Percentiles rank a stretch among this genome's conserved stretches.
Conservation (phyloP, 2,113 vertebrate species). For the Todiramphus saurophagus region DNA sequence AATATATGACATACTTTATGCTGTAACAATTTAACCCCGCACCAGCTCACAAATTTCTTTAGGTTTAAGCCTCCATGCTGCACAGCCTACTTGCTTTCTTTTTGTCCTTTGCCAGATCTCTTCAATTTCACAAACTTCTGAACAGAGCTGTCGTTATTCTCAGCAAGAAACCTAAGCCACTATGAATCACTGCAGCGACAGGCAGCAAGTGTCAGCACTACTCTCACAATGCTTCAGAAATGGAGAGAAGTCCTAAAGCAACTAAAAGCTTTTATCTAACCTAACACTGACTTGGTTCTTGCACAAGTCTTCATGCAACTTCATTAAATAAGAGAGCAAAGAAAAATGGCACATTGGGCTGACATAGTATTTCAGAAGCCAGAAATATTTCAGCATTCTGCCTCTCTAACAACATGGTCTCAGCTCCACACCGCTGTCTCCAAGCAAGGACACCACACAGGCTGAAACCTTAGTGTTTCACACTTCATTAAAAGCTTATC, state of each 20-base stretch:
- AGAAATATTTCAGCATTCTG: background rate
- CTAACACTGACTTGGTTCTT: background rate
- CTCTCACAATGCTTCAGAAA: constrained; percentile 13
- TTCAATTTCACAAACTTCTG: constrained; percentile 42
- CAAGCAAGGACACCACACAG: background rate
- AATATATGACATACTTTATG: background rate
- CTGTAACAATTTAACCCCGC: background rate
- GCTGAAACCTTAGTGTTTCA: background rate
- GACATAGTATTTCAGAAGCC: background rate
- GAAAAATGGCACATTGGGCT: background rate
- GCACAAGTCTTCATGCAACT: background rate
- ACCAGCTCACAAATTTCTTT: background rate
- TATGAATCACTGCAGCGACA: constrained; percentile 5
- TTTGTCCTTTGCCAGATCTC: background rate
- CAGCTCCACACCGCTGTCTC: background rate
- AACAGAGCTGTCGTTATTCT: constrained; percentile 37
- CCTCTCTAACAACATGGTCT: background rate
- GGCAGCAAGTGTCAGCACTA: background rate
- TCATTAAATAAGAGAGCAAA: constrained; percentile 5
- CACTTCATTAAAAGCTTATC: background rate
- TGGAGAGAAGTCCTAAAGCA: background rate
- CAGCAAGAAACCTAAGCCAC: constrained; percentile 36
- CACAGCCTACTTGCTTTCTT: background rate
- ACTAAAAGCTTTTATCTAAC: background rate
- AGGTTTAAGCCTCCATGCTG: background rate